Evolutionary conservation across 2,888 invertebrate genomes (phyloP).

Genomic region (Agelastica alni): DNA sequence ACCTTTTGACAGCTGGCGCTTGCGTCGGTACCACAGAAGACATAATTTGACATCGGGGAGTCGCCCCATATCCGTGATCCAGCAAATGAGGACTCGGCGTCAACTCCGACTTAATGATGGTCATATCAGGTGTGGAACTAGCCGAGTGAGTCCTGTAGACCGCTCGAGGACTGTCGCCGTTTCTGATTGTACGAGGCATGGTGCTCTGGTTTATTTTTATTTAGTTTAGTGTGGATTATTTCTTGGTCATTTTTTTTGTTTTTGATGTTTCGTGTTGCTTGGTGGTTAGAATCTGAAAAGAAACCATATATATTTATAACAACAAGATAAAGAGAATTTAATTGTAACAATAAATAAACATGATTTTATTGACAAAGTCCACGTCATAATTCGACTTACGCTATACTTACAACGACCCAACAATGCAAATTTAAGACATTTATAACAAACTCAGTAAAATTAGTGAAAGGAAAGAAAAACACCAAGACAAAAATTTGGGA

Average conservation of each 20-base stretch:
- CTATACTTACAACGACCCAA: no score
- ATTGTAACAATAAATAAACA: background rate
- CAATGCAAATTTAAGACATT: no score
- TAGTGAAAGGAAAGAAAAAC: no score
- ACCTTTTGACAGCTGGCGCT: constrained; percentile 70
- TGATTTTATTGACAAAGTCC: no score
- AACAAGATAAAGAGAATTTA: background rate
- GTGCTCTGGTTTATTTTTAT: constrained; percentile 27
- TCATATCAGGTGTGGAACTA: constrained; percentile 59
- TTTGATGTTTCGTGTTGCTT: constrained; percentile 7
- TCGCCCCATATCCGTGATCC: constrained; percentile 86
- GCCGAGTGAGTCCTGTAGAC: constrained; percentile 59
- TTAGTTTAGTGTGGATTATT: constrained; percentile 2
- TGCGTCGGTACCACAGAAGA: constrained; percentile 47
- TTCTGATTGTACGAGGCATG: constrained; percentile 61
- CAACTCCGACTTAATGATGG: constrained; percentile 57
- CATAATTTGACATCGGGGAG: constrained; percentile 69
- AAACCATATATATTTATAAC: background rate
- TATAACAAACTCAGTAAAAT: no score
- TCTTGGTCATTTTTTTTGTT: constrained; percentile 22
- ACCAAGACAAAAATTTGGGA: no score
- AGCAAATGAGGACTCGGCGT: constrained; percentile 76
- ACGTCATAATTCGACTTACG: no score
- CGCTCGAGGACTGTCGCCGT: constrained; percentile 44
- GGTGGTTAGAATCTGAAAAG: constrained; percentile 10